phyloP scores from a whole-genome alignment of 2,888 invertebrate species.

The Horisme vitalbata region DNA sequence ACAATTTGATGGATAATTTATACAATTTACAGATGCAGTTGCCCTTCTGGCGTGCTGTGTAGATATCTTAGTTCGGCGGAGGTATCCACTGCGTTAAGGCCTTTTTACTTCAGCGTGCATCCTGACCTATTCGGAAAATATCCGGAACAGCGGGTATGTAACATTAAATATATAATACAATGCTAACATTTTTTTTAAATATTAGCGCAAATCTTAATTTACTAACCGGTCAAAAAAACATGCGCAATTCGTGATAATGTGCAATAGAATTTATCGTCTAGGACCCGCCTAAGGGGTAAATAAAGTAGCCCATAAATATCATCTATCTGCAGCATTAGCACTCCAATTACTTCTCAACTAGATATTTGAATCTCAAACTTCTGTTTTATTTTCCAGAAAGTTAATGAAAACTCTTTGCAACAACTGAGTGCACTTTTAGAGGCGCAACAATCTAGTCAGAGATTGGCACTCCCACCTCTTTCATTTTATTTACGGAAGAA shows the following conservation, averaged over 20 bases:
- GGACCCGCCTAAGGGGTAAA: too few species aligned
- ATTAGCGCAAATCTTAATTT: too few species aligned
- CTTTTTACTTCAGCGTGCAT: slow-evolving; percentile 97
- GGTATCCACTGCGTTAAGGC: slow-evolving; percentile 94
- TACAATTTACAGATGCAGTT: slow-evolving; percentile 42
- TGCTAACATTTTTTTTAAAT: too few species aligned
- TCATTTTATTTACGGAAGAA: slow-evolving; percentile 91
- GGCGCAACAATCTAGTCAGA: slow-evolving; percentile 86
- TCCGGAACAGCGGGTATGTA: slow-evolving; percentile 92
- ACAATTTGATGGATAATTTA: background rate
- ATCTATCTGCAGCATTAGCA: too few species aligned
- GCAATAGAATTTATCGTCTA: too few species aligned
- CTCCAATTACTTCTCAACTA: too few species aligned
- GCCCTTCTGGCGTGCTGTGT: slow-evolving; percentile 51
- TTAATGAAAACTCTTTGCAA: slow-evolving; percentile 95
- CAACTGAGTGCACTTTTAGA: slow-evolving; percentile 93
- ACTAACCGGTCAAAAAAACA: too few species aligned
- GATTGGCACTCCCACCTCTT: slow-evolving; percentile 83
- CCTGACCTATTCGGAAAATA: slow-evolving; percentile 97
- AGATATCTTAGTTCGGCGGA: slow-evolving; percentile 88
- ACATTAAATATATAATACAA: background rate
- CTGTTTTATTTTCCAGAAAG: slow-evolving; percentile 81
- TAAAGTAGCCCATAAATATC: too few species aligned
- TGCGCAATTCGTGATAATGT: too few species aligned
- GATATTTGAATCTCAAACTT: too few species aligned